phyloP scores from a whole-genome alignment of 2,797 vertebrate species.

The Xenentodon cancila region DNA sequence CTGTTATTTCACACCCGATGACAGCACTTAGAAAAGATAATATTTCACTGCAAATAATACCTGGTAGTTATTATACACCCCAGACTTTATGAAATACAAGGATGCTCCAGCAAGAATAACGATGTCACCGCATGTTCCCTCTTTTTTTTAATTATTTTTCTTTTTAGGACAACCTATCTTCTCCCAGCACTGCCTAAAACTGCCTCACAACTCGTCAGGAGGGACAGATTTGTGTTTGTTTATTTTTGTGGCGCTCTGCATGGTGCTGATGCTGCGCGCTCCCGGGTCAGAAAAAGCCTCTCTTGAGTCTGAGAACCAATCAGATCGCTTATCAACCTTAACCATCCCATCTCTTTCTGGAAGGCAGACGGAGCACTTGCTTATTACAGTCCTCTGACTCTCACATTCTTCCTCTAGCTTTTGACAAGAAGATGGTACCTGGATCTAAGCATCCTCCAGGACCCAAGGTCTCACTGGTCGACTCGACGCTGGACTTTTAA shows the following conservation, averaged over 20 bases:
- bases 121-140: too few relatives aligned
- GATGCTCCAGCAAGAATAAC: too few relatives aligned
- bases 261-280: constrained; percentile 63
- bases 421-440: constrained; percentile 60
- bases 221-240: constrained; percentile 2
- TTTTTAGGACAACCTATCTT: too few relatives aligned
- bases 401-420: neutral
- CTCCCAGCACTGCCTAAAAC: too few relatives aligned
- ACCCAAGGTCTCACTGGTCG: constrained; percentile 50
- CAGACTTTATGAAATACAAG: too few relatives aligned
- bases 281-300: constrained; percentile 12
- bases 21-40: too few relatives aligned
- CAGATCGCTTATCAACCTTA: constrained; percentile 48
- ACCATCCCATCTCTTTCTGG: constrained; percentile 36
- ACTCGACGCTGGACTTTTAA: constrained; percentile 55
- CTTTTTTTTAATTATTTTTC: too few relatives aligned
- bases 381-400: constrained; percentile 8
- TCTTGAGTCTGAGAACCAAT: constrained; percentile 67
- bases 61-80: too few relatives aligned
- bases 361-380: constrained; percentile 32
- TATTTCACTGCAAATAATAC: too few relatives aligned
- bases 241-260: neutral
- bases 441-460: constrained; percentile 60
- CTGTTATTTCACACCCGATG: too few relatives aligned
- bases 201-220: neutral